A percentile compares a stretch with the other conserved stretches of the same genome.
phyloP scores from a whole-genome alignment of 2,888 invertebrate species.

The Girardia tigrina region DNA sequence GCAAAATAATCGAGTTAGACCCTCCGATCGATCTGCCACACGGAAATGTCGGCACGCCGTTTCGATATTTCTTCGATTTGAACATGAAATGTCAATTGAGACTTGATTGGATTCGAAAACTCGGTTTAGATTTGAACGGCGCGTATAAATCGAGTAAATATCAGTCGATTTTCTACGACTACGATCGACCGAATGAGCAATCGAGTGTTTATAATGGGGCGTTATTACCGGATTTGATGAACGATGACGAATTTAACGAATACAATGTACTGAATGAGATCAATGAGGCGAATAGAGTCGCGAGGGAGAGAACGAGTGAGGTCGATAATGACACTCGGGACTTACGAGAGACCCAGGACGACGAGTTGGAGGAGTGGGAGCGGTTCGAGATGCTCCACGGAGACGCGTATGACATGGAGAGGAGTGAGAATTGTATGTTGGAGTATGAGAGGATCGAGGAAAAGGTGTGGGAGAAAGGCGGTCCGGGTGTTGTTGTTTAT shows the following conservation, averaged over 20 bases:
- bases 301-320: neutral
- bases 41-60: slow-evolving; percentile 56
- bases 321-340: neutral
- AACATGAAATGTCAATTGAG: slow-evolving; percentile 52
- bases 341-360: slow-evolving; percentile 40
- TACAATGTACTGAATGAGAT: neutral
- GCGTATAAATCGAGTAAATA: neutral
- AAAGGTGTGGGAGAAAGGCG: slow-evolving; percentile 56
- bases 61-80: slow-evolving; percentile 50
- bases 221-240: neutral
- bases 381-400: slow-evolving; percentile 53
- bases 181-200: slow-evolving; percentile 24
- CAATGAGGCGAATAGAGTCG: neutral
- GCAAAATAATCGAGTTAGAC: slow-evolving; percentile 43
- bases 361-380: slow-evolving; percentile 54
- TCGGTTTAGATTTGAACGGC: slow-evolving; percentile 48
- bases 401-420: slow-evolving; percentile 52
- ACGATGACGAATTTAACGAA: neutral
- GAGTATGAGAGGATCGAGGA: slow-evolving; percentile 51
- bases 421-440: slow-evolving; percentile 50
- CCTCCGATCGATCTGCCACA: slow-evolving; percentile 51
- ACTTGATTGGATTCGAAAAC: slow-evolving; percentile 50
- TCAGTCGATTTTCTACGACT: slow-evolving; percentile 32
- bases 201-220: neutral
- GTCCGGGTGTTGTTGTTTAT: slow-evolving; percentile 55